Base-by-base conservation (phyloP, 2,113 vertebrate species). In the Phyllostomus hastatus region DNA sequence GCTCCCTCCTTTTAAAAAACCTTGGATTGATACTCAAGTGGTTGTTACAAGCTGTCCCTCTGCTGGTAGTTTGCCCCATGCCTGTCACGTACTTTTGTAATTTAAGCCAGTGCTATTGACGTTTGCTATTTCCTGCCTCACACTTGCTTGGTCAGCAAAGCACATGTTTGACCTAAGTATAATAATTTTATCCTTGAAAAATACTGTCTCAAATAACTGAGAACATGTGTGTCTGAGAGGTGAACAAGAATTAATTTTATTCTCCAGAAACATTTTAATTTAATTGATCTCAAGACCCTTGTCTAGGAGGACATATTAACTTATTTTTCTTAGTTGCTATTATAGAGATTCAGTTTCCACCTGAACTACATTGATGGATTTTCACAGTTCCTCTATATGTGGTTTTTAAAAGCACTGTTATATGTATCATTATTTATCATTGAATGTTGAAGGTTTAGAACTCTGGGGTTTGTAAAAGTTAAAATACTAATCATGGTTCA, bases 151-250 rank as follows among this genome's bases (percentile, higher is more conserved):
- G 8, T 91, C 38, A 85, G 61, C 14, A 84, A 24, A 93, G 19
- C 48, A 33, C 7, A 41, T 2, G 4, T 57, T 90, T 84, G 28
- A 76, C 28, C 46, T 50, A 76, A 43, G 22, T 7, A 33, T 5
- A 69, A 35, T 54, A 28, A 69, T 64, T 84, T 11, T 88, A 31
- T 9, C 31, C 14, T 91, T 59, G 33, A 20, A 70, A 66, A 69
- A 57, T 67, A 86, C 72, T 87, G 31, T 75, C 43, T 91, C 43
- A 93, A 94, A 69, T 69, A 90, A 88, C 46, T 90, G 41, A 85
- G 54, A 81, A 50, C 22, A 38, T n/a, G 3, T 85, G 7, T 69
- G 8, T n/a, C 4, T 85, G 88, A 90, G 33, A 75, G 24, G 10
- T 69, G 35, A 69, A 26, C 8, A 50, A 57, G 15, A 57, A 64